Evolutionary conservation across 2,888 invertebrate genomes (phyloP).

Genomic region (Tyria jacobaeae): DNA sequence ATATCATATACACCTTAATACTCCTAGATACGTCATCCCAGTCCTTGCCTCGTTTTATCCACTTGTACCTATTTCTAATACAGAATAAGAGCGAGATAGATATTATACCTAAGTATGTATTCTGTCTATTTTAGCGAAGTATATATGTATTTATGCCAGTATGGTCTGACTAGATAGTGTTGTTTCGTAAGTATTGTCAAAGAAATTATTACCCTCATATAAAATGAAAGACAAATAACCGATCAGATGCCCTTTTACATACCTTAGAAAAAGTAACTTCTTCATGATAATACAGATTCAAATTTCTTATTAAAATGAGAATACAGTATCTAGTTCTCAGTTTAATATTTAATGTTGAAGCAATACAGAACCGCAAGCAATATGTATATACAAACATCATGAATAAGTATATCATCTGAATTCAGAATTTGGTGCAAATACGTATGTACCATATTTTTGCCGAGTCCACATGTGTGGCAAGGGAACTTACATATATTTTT

Average conservation of each 20-base stretch:
- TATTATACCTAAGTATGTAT: too few relatives aligned
- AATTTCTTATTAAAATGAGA: background rate
- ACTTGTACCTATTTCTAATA: too few relatives aligned
- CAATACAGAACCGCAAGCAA: slow-evolving; percentile 7
- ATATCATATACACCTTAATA: too few relatives aligned
- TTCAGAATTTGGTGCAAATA: slow-evolving; percentile 6
- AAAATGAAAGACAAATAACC: too few relatives aligned
- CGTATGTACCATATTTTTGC: slow-evolving; percentile 1
- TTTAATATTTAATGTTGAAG: slow-evolving; percentile 5
- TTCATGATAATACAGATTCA: background rate
- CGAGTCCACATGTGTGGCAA: slow-evolving; percentile 1
- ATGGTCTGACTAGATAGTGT: too few relatives aligned
- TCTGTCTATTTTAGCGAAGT: too few relatives aligned
- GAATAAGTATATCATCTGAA: slow-evolving; percentile 12
- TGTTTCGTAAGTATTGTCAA: too few relatives aligned
- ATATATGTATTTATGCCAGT: too few relatives aligned
- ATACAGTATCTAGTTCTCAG: background rate
- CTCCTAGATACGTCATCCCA: too few relatives aligned
- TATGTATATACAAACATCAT: slow-evolving; percentile 11
- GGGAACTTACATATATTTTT: background rate
- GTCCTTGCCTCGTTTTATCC: too few relatives aligned
- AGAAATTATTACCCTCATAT: too few relatives aligned
- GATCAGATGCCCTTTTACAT: background rate
- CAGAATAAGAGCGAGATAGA: too few relatives aligned
- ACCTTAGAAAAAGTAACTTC: background rate